Evolutionary conservation across 2,888 invertebrate genomes (phyloP).

Genomic region (Mechanitis messenoides): DNA sequence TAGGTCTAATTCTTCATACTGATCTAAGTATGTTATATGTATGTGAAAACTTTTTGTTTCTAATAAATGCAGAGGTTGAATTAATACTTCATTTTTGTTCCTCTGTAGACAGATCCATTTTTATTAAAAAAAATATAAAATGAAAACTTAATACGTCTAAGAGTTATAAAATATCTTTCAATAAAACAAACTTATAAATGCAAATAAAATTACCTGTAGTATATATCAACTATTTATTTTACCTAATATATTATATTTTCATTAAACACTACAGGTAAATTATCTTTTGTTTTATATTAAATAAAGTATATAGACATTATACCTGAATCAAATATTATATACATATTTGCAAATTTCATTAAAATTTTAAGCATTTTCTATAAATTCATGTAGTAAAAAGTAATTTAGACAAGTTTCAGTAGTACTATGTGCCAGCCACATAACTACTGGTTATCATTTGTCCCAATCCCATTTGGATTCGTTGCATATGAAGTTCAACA

Average conservation of each 20-base stretch:
- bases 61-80: no score
- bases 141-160: no score
- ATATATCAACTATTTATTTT: not conserved
- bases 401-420: conserved; percentile 10
- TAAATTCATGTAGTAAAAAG: conserved; percentile 30
- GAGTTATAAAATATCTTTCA: no score
- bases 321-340: conserved; percentile 18
- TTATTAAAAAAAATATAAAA: no score
- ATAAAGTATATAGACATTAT: conserved; percentile 12
- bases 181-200: not conserved
- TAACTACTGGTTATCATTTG: conserved; percentile 55
- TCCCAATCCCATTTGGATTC: conserved; percentile 86
- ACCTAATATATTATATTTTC: conserved; percentile 10
- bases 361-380: conserved; percentile 24
- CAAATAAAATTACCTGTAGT: not conserved
- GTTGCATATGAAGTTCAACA: conserved; percentile 94
- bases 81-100: no score
- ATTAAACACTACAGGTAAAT: conserved; percentile 9
- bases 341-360: conserved; percentile 15
- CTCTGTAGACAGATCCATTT: no score
- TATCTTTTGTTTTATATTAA: conserved; percentile 9
- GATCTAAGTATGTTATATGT: no score
- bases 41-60: no score
- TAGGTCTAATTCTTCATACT: no score
- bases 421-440: conserved; percentile 43